A percentile compares a stretch with the other conserved stretches of the same genome.
phyloP scores from a whole-genome alignment of 2,888 invertebrate species.

The Eupithecia pulchellata region DNA sequence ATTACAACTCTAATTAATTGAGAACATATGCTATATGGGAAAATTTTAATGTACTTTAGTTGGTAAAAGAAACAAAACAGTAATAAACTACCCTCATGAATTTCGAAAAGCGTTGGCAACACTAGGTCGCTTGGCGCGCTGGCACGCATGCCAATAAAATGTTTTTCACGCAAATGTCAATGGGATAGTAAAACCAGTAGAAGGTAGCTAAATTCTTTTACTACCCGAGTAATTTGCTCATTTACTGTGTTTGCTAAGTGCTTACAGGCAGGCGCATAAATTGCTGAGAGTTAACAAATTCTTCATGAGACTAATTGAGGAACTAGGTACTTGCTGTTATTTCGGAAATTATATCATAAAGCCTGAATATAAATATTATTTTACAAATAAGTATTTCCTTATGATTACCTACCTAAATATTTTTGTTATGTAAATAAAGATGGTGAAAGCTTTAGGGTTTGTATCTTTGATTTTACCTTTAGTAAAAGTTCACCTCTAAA shows the following conservation, averaged over 20 bases:
- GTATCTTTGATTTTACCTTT: neutral
- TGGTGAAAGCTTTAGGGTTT: neutral
- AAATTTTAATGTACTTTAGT: neutral
- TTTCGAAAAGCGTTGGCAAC: slow-evolving; percentile 15
- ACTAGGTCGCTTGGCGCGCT: slow-evolving; percentile 14
- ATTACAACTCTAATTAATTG: neutral
- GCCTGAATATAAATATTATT: neutral
- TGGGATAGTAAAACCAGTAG: slow-evolving; percentile 19
- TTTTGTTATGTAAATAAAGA: neutral
- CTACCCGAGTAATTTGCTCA: slow-evolving; percentile 18
- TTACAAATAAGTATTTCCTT: too few relatives aligned
- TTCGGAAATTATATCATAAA: neutral
- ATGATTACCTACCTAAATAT: too few relatives aligned
- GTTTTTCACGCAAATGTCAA: slow-evolving; percentile 37
- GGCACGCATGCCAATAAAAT: slow-evolving; percentile 44
- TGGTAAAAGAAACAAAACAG: neutral
- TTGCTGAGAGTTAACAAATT: neutral
- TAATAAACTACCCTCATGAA: slow-evolving; percentile 10
- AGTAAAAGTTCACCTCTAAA: neutral
- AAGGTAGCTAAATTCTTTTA: slow-evolving; percentile 18
- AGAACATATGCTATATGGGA: neutral
- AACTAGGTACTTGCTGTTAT: neutral
- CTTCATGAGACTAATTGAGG: neutral
- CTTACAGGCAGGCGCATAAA: neutral
- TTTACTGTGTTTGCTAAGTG: neutral